phyloP scores from a whole-genome alignment of 2,797 vertebrate species.

The Aphelocoma californica region DNA sequence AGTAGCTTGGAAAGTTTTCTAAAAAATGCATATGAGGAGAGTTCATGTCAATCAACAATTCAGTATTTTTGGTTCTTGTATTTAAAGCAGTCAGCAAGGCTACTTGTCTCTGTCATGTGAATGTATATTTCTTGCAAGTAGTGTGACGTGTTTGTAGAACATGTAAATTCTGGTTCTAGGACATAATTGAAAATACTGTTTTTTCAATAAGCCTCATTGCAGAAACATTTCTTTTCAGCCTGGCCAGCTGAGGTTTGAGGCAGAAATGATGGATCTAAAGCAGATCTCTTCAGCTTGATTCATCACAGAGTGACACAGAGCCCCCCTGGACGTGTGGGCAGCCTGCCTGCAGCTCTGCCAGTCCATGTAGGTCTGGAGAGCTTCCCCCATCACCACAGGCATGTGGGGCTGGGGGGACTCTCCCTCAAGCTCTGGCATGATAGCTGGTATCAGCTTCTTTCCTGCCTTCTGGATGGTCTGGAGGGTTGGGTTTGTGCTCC shows the following conservation, averaged over 20 bases:
- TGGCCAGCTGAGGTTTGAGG: not conserved
- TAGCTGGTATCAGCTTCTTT: not conserved
- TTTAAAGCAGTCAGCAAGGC: not conserved
- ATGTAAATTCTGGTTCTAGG: not conserved
- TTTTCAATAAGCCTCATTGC: not conserved
- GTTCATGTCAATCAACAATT: not conserved
- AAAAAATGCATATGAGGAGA: not conserved
- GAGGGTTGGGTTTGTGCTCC: not conserved
- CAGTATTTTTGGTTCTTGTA: not conserved
- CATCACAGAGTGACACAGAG: not conserved
- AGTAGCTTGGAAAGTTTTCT: not conserved
- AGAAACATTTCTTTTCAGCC: not conserved
- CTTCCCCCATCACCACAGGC: not conserved
- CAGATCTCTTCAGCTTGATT: not conserved
- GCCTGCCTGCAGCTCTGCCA: not conserved
- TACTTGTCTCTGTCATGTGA: not conserved
- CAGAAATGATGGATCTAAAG: not conserved
- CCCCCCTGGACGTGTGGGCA: not conserved
- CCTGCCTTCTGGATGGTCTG: not conserved
- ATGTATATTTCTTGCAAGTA: not conserved
- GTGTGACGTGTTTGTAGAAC: not conserved
- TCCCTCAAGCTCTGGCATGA: not conserved
- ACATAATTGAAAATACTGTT: not conserved
- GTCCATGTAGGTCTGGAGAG: not conserved
- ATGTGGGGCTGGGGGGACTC: fast-evolving